Base-by-base conservation (phyloP, 2,113 vertebrate species). In the Mirza zaza region DNA sequence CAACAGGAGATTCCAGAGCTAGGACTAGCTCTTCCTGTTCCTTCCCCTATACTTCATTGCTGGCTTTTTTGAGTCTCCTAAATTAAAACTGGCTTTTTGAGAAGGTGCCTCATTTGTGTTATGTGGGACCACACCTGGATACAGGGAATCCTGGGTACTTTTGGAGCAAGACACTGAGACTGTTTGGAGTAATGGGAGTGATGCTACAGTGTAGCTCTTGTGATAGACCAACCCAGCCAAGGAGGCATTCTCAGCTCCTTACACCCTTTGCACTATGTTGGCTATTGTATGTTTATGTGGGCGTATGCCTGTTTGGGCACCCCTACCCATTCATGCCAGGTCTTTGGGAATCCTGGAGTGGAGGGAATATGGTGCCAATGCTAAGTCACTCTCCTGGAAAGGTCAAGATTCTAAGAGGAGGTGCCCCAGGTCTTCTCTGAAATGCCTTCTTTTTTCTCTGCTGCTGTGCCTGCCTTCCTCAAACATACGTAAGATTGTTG, bases 31-130 rank as follows among this genome's bases (percentile, higher is more conserved):
- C 36, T 91, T 86, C 27, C 45, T 82, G 57, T 71, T 96, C n/a
- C 13, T 90, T 52, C 42, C 18, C 25, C 34, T 5, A 48, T 5
- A 79, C 76, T 89, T 67, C 14, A 71, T 96, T 42, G 15, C 50
- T 94, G 70, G 25, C 55, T 82, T 94, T 89, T 57, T 68, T 93
- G 61, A 82, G 3, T n/a, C n/a, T 88, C 71, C 52, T 77, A 57
- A 97, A 82, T 95, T 17, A 93, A 75, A 39, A 29, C 17, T 90
- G 39, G 5, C 34, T 76, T 90, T 94, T 93, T 95, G 79, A 89
- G 61, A 91, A 34, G 7, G n/a, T 89, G 13, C 67, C 7, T 91
- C 8, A 9, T 86, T 95, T 94, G 88, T 97, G 67, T 82, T 95
- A 27, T 93, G 48, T 76, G 85, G 70, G 59, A 85, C 29, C 45